Evolutionary conservation across 2,888 invertebrate genomes (phyloP), one percentile per base, ranked within the genome.

Genomic region (Tinea trinotella): DNA sequence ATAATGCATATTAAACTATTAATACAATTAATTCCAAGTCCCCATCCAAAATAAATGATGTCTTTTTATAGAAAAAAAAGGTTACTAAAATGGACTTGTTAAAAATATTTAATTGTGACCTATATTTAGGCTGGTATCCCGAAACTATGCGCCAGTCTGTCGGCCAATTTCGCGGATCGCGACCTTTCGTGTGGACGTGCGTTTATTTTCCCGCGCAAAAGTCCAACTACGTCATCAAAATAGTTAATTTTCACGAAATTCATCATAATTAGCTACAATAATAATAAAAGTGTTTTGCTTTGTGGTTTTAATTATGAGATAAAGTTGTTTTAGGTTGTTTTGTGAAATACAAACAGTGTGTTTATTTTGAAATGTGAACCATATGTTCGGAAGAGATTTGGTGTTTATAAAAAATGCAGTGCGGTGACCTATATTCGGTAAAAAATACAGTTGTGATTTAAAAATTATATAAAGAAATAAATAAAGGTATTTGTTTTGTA

Each of bases 311-410:
- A 22, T 22, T 15, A 18, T 20, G 44, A 19, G 48, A 15, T 17
- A 18, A n/a, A 48, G n/a, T 48, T 48, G n/a, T 19, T 48, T 48
- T 18, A 3, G n/a, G 19, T 52, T 10, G 13, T 52, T 22, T 52
- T 52, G 20, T 52, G 13, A 13, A 34, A 30, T 10, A 36, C 18
- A 52, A 44, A 15, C 24, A 44, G 20, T 34, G 5, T 20, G 5
- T 13, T 46, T 55, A 52, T 52, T 49, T 54, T 10, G 53, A 30
- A 46, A 44, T 52, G 61, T 58, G 40, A 40, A 57, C 54, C 56
- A 49, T 20, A 55, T 18, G 56, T 59, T 60, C 60, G 59, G 59
- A 58, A 60, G 57, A n/a, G n/a, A n/a, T n/a, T n/a, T 30, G 2
- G 30, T 30, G 30, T 30, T 30, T 7, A 30, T 10, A 30, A 7